Evolutionary conservation across 1,140 invertebrate species (phyloP).

Genomic region (Luehdorfia chinensis): DNA sequence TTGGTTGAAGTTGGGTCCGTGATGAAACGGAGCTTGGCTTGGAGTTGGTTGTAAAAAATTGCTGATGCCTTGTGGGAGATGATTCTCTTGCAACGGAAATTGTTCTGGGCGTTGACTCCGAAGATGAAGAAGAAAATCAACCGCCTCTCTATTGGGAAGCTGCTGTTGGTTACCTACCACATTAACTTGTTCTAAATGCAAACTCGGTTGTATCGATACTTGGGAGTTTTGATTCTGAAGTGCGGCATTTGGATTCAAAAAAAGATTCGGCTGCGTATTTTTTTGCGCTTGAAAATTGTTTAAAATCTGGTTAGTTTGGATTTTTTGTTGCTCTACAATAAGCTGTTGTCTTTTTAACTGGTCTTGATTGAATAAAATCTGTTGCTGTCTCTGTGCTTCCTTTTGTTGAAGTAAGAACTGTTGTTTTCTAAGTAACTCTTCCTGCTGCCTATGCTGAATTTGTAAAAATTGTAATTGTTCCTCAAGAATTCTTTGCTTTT

Average conservation of each 20-base stretch:
- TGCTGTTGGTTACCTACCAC: constrained; percentile 51
- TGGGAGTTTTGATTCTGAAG: constrained; percentile 43
- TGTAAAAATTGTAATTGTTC: constrained; percentile 83
- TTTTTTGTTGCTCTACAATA: constrained; percentile 65
- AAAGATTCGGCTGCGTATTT: constrained; percentile 45
- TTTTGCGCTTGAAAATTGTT: constrained; percentile 52
- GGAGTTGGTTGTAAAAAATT: constrained; percentile 59
- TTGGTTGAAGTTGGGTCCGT: constrained; percentile 49
- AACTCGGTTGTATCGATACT: constrained; percentile 74
- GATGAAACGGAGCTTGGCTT: constrained; percentile 33
- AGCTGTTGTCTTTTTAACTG: constrained; percentile 60
- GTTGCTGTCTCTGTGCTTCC: constrained; percentile 77
- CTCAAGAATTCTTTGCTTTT: constrained; percentile 83
- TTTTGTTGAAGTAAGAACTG: constrained; percentile 78
- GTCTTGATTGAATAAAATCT: constrained; percentile 76
- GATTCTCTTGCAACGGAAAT: constrained; percentile 68
- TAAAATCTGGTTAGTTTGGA: constrained; percentile 33
- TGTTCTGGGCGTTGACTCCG: constrained; percentile 67
- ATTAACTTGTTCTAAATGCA: constrained; percentile 61
- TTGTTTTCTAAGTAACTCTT: constrained; percentile 81
- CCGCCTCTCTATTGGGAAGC: constrained; percentile 68
- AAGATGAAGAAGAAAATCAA: constrained; percentile 71
- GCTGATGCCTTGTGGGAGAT: constrained; percentile 69
- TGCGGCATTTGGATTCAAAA: constrained; percentile 41
- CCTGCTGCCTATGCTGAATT: constrained; percentile 83